These are phyloP conservation scores for Leptobrachium leishanense DNA, from an alignment of 2,113 vertebrate genomes.

Conservation along the genomic window DNA sequence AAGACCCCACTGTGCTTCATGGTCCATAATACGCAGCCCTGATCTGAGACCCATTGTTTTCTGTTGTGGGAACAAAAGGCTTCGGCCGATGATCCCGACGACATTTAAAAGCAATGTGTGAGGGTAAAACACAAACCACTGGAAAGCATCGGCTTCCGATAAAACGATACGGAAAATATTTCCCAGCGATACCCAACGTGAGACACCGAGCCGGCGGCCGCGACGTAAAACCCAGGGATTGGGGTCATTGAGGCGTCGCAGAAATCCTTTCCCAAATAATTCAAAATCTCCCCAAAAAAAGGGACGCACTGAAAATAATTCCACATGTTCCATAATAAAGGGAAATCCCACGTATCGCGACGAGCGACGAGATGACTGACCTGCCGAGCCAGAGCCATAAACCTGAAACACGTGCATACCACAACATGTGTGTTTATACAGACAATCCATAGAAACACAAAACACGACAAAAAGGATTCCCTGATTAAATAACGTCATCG, in stretches of 20 bases:
- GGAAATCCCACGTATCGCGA: too few species aligned
- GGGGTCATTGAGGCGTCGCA: constrained; percentile 1
- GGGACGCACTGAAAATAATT: too few species aligned
- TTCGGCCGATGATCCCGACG: constrained; percentile 65
- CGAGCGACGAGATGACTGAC: too few species aligned
- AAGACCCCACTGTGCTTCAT: constrained; percentile 71
- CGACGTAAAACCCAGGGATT: background rate
- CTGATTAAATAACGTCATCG: too few species aligned
- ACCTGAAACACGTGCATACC: too few species aligned
- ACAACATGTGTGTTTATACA: too few species aligned
- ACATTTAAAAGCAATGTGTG: constrained; percentile 67
- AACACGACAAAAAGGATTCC: too few species aligned
- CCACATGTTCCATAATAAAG: too few species aligned
- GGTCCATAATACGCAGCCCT: constrained; percentile 70
- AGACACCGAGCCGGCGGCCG: background rate
- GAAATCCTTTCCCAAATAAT: background rate
- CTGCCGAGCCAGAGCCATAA: too few species aligned
- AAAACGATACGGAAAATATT: constrained; percentile 54
- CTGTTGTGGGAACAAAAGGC: constrained; percentile 70
- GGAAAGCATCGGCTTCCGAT: constrained; percentile 67
- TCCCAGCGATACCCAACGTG: constrained; percentile 42
- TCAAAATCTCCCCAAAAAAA: too few species aligned
- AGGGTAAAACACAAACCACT: constrained; percentile 63
- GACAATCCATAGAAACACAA: too few species aligned
- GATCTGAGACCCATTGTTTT: constrained; percentile 75